Evolutionary conservation across 2,797 vertebrate species (phyloP).

Genomic region (Sternarchorhynchus goeldii): DNA sequence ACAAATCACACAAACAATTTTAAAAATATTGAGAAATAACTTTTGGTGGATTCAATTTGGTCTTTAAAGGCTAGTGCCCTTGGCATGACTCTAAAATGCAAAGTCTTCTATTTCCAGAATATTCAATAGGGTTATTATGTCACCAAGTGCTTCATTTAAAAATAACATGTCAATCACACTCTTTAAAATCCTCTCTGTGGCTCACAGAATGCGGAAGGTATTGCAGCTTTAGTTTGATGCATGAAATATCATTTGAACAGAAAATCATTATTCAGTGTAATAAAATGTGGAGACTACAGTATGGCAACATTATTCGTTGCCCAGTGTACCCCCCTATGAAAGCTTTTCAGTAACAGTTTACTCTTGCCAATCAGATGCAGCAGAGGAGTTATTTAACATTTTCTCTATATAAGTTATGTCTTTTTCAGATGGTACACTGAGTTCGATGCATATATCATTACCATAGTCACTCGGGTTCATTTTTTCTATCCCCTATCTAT

Average conservation of each 20-base stretch:
- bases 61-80: slow-evolving; percentile 9
- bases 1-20: neutral
- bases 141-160: neutral
- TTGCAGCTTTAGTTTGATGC: neutral
- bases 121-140: neutral
- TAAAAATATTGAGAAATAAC: neutral
- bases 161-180: neutral
- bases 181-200: neutral
- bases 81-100: neutral
- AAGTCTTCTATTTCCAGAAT: slow-evolving; percentile 1
- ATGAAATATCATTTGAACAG: neutral
- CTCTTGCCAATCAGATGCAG: neutral
- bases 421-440: neutral
- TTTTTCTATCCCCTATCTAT: neutral
- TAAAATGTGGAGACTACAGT: neutral
- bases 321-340: slow-evolving; percentile 2
- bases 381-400: neutral
- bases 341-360: neutral
- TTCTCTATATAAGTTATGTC: neutral
- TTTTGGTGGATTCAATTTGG: slow-evolving; percentile 1
- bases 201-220: neutral
- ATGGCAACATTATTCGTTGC: neutral
- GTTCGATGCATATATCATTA: neutral
- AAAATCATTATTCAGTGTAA: neutral
- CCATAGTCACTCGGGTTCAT: neutral